Evolutionary conservation across 2,888 invertebrate genomes (phyloP), one percentile per base, ranked within the genome.

Genomic region (Phortica magna): DNA sequence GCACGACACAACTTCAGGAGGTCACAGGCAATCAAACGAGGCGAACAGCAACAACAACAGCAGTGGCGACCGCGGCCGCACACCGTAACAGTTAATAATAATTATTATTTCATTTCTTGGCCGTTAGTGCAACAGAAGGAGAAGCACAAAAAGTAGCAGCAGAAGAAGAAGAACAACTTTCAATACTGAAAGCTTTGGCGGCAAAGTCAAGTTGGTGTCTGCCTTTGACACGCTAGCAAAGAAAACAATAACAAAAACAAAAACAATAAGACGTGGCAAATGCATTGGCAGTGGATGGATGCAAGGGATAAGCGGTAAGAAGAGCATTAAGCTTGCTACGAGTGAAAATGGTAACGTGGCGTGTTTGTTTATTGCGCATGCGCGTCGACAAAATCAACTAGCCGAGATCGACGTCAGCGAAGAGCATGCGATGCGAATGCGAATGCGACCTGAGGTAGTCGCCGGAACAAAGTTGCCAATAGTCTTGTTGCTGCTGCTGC

Each of bases 21-120:
- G 90, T 90, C 89, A 90, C 83, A 89, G 88, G 85, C 89, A 90
- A 90, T 90, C 89, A 90, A 89, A 87, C 79, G 80, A 78, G 55
- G 82, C 59, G 57, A 39, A 9, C 53, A 19, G 71, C 71, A 55
- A 31, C 61, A 61, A 39, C 31, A 55, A 17, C 41, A 12, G 43
- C 14, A 73, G 59, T 7, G 12, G 39, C 57, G 17, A 59, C 53
- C 43, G 41, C 61, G 39, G 19, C 70, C 81, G 80, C 82, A 81
- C 83, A 80, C 84, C 57, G 55, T 87, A 88, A 88, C 88, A 88
- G 87, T 89, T 87, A 87, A 89, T 87, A 89, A 87, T 89, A 89
- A 87, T 87, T 87, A 87, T 87, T 87, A 87, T 89, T 88, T 87
- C 85, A 89, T 89, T 89, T 87, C 85, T 85, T 83, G 84, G 83